Evolutionary conservation across 2,113 vertebrate genomes (phyloP).

Genomic region (Eurypyga helias): DNA sequence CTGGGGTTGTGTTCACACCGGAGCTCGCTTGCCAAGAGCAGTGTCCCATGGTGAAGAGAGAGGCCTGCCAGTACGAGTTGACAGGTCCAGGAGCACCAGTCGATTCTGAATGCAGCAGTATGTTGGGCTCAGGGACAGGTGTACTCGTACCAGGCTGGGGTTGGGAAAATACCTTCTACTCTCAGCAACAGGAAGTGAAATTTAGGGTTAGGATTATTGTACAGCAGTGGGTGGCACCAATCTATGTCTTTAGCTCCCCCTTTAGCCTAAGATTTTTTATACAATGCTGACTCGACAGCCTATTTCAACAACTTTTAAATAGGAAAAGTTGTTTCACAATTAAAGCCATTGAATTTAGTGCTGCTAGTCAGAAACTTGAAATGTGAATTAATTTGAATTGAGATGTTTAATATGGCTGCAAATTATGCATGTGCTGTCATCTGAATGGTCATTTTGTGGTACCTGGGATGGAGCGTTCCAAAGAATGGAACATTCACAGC

Average conservation of each 20-base stretch:
- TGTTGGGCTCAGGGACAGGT: neutral
- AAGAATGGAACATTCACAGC: neutral
- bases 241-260: neutral
- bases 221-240: neutral
- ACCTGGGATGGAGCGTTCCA: neutral
- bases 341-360: neutral
- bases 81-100: neutral
- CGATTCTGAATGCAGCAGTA: accelerated
- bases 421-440: neutral
- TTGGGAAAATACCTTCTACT: neutral
- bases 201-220: neutral
- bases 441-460: neutral
- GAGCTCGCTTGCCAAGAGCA: neutral
- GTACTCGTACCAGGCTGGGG: neutral
- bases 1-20: neutral
- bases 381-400: neutral
- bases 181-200: neutral
- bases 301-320: neutral
- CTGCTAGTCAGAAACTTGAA: neutral
- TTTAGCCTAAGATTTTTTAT: neutral
- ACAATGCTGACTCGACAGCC: neutral
- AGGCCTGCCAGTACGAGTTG: neutral
- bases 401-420: neutral
- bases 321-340: neutral
- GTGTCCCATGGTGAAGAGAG: neutral